phyloP scores from a whole-genome alignment of 92 coral and sea anemone genomes.

The Phymanthus crucifer region DNA sequence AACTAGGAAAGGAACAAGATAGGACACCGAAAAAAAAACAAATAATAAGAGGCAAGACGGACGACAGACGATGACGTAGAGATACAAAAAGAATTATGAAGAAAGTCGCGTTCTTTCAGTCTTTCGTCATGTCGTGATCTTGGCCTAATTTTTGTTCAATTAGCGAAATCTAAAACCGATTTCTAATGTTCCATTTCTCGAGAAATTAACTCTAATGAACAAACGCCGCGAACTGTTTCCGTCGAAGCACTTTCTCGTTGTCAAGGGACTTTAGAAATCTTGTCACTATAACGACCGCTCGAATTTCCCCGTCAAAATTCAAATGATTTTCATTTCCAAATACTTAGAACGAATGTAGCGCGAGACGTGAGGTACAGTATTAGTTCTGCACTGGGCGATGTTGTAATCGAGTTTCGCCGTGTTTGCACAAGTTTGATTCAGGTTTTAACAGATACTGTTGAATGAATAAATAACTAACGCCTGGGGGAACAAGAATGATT shows the following conservation, averaged over 20 bases:
- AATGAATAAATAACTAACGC: not conserved
- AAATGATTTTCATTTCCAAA: not conserved
- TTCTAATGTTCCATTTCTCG: not conserved
- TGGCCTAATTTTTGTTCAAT: not conserved
- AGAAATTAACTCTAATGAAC: not conserved
- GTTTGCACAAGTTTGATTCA: not conserved
- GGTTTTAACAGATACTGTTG: not conserved
- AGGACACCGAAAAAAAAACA: too few relatives aligned
- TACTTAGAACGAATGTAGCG: not conserved
- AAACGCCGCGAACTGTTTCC: not conserved
- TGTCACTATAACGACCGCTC: not conserved
- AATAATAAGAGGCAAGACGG: too few relatives aligned
- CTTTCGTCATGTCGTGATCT: not conserved
- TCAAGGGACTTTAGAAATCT: not conserved
- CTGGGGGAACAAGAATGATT: not conserved
- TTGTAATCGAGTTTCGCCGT: not conserved
- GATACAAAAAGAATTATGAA: not conserved
- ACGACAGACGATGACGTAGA: not conserved
- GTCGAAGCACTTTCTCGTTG: not conserved
- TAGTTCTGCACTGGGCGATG: not conserved
- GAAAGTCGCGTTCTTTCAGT: not conserved
- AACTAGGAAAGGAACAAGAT: too few relatives aligned
- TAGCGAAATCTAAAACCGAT: not conserved
- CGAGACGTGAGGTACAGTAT: not conserved
- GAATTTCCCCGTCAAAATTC: not conserved